Base-by-base conservation (phyloP, 2,797 vertebrate species). In the Antennarius maculatus region DNA sequence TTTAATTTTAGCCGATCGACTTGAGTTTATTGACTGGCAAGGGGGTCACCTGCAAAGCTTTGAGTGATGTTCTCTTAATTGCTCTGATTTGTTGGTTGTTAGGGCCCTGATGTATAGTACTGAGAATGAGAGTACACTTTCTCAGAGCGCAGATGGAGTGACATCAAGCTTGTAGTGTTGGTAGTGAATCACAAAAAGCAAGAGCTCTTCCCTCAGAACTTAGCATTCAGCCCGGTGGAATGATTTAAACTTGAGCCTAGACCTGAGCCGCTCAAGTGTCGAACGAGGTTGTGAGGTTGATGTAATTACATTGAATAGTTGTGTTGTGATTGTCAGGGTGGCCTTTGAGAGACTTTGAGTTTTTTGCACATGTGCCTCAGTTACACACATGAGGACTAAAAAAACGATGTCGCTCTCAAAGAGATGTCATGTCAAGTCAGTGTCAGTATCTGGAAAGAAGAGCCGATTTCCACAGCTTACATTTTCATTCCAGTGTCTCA, bases 11-110 rank as follows among this genome's bases (percentile, higher is more conserved):
- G 61, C 61, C 76, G 76, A 82, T 83, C 68, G 59, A 61, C 71
- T 72, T 2, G 11, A 69, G 51, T 82, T 87, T 64, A 62, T 66
- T 46, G 45, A 46, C 74, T 71, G 66, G 76, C 83, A 81, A 87
- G 85, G 31, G 86, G 83, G 77, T 75, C 87, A 92, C 91, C 90
- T 92, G 88, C 79, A 71, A 55, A 62, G 80, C 81, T 77, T 79
- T 82, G 76, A 88, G 56, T 59, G 70, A 74, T 55, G 66, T 71
- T 82, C 56, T 63, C 69, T 74, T 89, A 90, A 91, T 93, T 90
- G 79, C 41, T 18, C 63, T 80, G 76, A 90, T 91, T 91, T 73
- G 73, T 74, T 18, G 41, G 75, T 56, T 69, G 61, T 70, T 86
- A 52, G 50, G 42, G 43, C 57, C 39, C 65, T 91, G 91, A 91